Base-by-base conservation (phyloP, 2,113 vertebrate species). In the Reinhardtius hippoglossoides region DNA sequence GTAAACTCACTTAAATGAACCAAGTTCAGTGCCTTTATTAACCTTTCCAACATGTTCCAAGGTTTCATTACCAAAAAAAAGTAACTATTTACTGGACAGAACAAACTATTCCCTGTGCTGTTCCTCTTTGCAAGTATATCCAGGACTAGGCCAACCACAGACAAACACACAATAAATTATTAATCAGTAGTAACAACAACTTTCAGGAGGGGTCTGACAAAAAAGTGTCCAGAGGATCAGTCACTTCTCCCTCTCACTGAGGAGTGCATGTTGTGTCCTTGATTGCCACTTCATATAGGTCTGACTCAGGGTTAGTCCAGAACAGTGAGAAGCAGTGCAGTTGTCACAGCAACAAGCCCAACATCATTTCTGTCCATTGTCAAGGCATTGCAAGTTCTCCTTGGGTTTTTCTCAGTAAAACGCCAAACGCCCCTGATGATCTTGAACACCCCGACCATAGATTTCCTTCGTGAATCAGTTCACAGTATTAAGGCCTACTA, bases 81-180 rank as follows among this genome's bases (percentile, higher is more conserved):
- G 2, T 12, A 60, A 46, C 0, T 0, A 61, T 65, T 21, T 42
- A 16, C 46, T 35, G 52, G 48, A 35, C 23, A 23, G 18, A 48
- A 6, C 23, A 63, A 67, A 13, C 10, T 48, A 14, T 44, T 55
- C 24, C 16, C 20, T 24, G 24, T n/a, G 21, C 4, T 14, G 12
- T 21, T 44, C 20, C 54, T 37, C 7, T 42, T 56, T 26, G 52
- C 9, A 42, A 42, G 40, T 42, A 12, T 55, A 6, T 18, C 4
- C 40, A 64, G 23, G 60, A 21, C 21, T 2, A 21, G 44, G 27
- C 20, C 14, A 42, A 24, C 31, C 50, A 65, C 10, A 61, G 44
- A 67, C 16, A 71, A 70, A 57, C 61, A 46, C 13, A 61, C 15
- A 4, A 46, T 46, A 46, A 46, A 46, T 46, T 46, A 46, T 46